Percentiles rank a stretch among this genome's conserved stretches.
These are phyloP conservation scores for Pseudorasbora parva DNA, from an alignment of 2,113 vertebrate genomes.

Conservation along the genomic window DNA sequence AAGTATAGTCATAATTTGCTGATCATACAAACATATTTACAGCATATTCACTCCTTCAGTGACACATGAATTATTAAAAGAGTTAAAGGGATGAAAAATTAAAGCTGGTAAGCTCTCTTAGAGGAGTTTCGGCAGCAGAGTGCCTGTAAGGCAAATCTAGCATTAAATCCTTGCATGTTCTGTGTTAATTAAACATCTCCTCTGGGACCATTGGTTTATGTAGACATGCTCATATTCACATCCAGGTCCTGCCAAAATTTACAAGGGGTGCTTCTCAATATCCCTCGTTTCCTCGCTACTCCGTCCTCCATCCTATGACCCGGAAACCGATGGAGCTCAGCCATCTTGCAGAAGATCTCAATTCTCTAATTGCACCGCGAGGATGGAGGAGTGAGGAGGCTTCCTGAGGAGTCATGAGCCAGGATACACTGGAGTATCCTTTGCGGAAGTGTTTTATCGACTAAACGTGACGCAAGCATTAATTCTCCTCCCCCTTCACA, in stretches of 20 bases:
- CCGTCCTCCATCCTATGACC: too few species aligned
- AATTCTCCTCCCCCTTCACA: too few species aligned
- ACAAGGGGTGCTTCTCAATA: too few species aligned
- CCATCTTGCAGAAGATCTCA: too few species aligned
- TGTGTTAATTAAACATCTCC: slow-evolving; percentile 5
- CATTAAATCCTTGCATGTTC: background rate
- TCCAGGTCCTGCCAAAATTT: background rate
- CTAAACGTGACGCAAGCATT: too few species aligned
- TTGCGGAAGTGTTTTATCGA: too few species aligned
- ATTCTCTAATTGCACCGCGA: too few species aligned
- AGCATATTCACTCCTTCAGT: background rate
- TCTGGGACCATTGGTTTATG: slow-evolving; percentile 1
- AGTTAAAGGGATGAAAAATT: slow-evolving; percentile 6
- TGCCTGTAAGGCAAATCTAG: background rate
- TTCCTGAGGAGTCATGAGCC: too few species aligned
- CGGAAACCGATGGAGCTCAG: too few species aligned
- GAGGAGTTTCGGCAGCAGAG: background rate
- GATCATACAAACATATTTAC: background rate
- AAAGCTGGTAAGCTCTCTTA: background rate
- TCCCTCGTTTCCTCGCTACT: too few species aligned
- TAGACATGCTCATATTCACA: background rate
- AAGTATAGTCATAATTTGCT: background rate
- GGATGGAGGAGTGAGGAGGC: too few species aligned
- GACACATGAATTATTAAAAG: slow-evolving; percentile 10
- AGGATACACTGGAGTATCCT: too few species aligned